Base-by-base conservation (phyloP, 2,797 vertebrate genomes). In the Manis javanica region DNA sequence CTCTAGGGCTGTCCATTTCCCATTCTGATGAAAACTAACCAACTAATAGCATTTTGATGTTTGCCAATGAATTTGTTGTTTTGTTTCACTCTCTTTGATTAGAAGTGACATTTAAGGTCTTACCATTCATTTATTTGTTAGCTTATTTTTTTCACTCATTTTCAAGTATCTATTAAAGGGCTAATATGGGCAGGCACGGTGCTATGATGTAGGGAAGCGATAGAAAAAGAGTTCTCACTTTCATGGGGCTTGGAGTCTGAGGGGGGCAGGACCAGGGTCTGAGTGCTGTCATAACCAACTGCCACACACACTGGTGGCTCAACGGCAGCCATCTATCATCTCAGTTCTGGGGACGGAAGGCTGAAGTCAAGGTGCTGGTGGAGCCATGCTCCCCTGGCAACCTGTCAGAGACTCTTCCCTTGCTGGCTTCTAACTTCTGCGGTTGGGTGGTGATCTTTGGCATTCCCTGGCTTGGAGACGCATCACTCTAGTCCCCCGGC, bases 21-120 rank as follows among this genome's bases (percentile, higher is more conserved):
- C 46, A 26, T 64, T 37, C 11, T 68, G 53, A 39, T 59, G 24
- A 63, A 95, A 92, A 82, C 29, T 66, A 55, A 64, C 9, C 0
- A 49, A 55, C n/a, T 68, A 64, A 61, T 16, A 69, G 75, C 24
- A 68, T 69, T 77, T 81, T 90, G 19, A 61, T 46, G 31, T 85
- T 79, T 85, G n/a, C 39, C 75, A 69, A 53, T 81, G 37, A 57
- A 53, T 91, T 53, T 81, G 37, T 75, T 71, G 29, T 49, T 94
- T 95, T 34, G 37, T 63, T 91, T 91, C 11, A 66, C 26, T 66
- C 69, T 75, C 61, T 55, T 88, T 46, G 71, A 94, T 75, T 81
- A n/a, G 1, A 72, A 74, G 23, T 88, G n/a, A 84, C 7, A 51
- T 16, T 64, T 37, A 86, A 85, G 16, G 0, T 71, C 31, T 94